These are phyloP conservation scores for Papilio polyxenes DNA, from an alignment of 1,140 invertebrate species.

Conservation along the genomic window DNA sequence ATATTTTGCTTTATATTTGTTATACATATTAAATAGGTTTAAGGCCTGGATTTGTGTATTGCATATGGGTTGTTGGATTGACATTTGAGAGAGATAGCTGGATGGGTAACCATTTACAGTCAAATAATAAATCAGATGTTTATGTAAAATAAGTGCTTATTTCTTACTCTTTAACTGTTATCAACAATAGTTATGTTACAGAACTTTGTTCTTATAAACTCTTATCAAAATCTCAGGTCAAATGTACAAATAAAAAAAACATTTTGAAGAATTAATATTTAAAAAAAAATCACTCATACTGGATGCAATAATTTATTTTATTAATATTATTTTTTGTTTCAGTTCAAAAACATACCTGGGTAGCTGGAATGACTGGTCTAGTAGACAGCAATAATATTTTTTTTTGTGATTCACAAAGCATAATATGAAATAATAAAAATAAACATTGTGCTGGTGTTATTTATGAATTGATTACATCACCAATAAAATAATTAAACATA, in stretches of 20 bases:
- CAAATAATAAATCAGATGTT: not conserved
- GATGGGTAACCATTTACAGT: not conserved
- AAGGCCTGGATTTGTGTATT: not conserved
- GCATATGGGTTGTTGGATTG: not conserved
- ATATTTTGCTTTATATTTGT: conserved; percentile 33
- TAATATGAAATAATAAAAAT: not conserved
- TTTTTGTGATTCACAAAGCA: not conserved
- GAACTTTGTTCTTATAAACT: not conserved
- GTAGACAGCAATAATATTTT: conserved; percentile 61
- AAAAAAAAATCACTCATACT: not conserved
- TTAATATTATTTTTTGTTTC: conserved; percentile 65
- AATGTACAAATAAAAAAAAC: not conserved
- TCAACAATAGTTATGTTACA: not conserved
- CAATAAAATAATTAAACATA: not conserved
- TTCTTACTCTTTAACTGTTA: not conserved
- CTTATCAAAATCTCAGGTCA: not conserved
- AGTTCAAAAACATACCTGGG: conserved; percentile 94
- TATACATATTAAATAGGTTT: not conserved
- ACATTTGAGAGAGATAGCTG: not conserved
- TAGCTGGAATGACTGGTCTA: conserved; percentile 90
- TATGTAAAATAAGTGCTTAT: not conserved
- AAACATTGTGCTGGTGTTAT: not conserved
- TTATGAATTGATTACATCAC: not conserved
- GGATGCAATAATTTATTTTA: not conserved
- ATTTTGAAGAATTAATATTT: not conserved